Evolutionary conservation across 2,797 vertebrate genomes (phyloP).

Genomic region (Odontamblyopus rebecca): DNA sequence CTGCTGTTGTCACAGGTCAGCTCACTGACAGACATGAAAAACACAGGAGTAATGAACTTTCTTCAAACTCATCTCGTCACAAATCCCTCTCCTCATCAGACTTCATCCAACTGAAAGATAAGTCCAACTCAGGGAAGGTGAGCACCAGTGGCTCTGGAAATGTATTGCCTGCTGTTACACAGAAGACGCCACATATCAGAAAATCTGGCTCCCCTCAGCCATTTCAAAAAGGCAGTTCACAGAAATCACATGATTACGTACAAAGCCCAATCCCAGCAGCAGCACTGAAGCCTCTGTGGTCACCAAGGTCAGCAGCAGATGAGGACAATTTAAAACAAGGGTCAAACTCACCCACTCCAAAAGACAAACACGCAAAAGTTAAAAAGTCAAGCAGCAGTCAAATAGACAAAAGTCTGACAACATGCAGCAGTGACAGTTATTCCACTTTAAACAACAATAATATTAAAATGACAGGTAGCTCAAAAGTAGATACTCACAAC

Average conservation of each 20-base stretch:
- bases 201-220: conserved; percentile 70
- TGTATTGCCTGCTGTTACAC: conserved; percentile 49
- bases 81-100: conserved; percentile 51
- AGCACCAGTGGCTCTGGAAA: conserved; percentile 60
- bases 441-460: conserved; percentile 72
- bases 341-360: conserved; percentile 72
- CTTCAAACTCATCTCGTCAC: conserved; percentile 68
- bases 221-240: conserved; percentile 66
- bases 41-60: conserved; percentile 76
- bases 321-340: conserved; percentile 72
- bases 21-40: conserved; percentile 81
- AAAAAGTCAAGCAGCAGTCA: conserved; percentile 69
- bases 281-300: conserved; percentile 70
- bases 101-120: conserved; percentile 63
- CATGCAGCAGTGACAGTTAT: conserved; percentile 67
- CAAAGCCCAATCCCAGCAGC: conserved; percentile 59
- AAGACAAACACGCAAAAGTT: conserved; percentile 81
- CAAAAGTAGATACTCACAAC: conserved; percentile 55
- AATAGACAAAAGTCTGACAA: conserved; percentile 71
- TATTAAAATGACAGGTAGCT: conserved; percentile 55
- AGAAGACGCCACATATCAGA: conserved; percentile 57
- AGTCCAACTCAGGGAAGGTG: conserved; percentile 74
- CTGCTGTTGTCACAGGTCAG: conserved; percentile 74
- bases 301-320: conserved; percentile 62
- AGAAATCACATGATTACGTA: conserved; percentile 73